Percentiles rank a stretch among this genome's conserved stretches.
Evolutionary conservation across 2,888 invertebrate genomes (phyloP).

Genomic region (Drosophila testacea): DNA sequence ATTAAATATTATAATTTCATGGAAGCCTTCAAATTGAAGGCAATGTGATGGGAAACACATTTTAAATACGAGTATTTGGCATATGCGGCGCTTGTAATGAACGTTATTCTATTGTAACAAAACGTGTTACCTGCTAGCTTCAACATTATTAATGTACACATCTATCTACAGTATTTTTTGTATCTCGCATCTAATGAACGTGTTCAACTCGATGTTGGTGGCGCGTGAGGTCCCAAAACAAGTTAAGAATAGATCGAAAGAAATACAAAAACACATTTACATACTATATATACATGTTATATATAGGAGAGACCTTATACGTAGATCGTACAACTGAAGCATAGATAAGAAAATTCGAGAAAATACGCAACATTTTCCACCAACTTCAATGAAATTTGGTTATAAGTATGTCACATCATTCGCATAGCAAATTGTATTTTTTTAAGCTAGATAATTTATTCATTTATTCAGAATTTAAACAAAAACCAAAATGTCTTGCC

Average conservation of each 20-base stretch:
- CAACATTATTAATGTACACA: slow-evolving; percentile 15
- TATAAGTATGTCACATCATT: slow-evolving; percentile 12
- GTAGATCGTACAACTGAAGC: slow-evolving; percentile 8
- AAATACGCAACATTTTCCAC: slow-evolving; percentile 15
- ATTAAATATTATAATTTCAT: slow-evolving; percentile 70
- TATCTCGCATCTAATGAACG: slow-evolving; percentile 32
- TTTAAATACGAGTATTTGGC: slow-evolving; percentile 15
- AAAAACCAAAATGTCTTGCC: slow-evolving; percentile 4
- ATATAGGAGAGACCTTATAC: slow-evolving; percentile 3
- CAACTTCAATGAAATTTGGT: slow-evolving; percentile 7
- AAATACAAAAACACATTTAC: neutral
- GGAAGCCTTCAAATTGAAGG: slow-evolving; percentile 67
- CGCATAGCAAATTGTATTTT: slow-evolving; percentile 11
- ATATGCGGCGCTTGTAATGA: slow-evolving; percentile 18
- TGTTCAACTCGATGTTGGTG: slow-evolving; percentile 8
- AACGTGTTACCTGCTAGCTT: slow-evolving; percentile 28
- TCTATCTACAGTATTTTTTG: neutral
- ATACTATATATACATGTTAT: neutral
- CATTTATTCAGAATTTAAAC: slow-evolving; percentile 12
- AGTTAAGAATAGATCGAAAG: slow-evolving; percentile 39
- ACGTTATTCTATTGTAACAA: slow-evolving; percentile 34
- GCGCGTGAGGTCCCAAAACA: slow-evolving; percentile 31
- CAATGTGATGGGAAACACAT: slow-evolving; percentile 57
- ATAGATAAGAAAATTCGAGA: slow-evolving; percentile 6
- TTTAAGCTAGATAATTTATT: slow-evolving; percentile 10